Conservation (phyloP, 2,797 vertebrate species). For the Lophius americanus region DNA sequence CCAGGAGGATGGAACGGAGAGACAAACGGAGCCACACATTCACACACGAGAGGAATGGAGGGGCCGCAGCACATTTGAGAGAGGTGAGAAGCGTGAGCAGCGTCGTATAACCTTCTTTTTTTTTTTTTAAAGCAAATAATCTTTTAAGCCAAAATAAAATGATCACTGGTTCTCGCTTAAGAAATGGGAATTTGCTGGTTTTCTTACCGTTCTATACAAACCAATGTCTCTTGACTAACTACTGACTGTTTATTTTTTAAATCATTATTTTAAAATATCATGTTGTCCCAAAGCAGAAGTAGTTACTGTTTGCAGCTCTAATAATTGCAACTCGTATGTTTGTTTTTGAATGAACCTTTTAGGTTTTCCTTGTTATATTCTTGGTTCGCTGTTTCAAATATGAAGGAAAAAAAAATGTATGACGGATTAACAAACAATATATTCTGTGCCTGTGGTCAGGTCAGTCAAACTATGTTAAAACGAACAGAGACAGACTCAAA, state of each 20-base stretch:
- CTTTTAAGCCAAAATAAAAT: background rate
- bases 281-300: too few relatives aligned
- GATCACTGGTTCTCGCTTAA: background rate
- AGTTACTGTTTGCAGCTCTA: too few relatives aligned
- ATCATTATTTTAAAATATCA: too few relatives aligned
- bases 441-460: too few relatives aligned
- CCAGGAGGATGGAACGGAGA: conserved; percentile 49
- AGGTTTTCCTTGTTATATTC: too few relatives aligned
- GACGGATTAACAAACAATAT: too few relatives aligned
- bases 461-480: background rate
- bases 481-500: background rate
- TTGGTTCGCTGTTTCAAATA: too few relatives aligned
- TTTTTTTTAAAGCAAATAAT: background rate
- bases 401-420: too few relatives aligned
- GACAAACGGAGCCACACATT: conserved; percentile 3
- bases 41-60: background rate
- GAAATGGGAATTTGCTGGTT: background rate
- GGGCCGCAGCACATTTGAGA: conserved; percentile 36
- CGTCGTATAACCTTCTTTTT: conserved; percentile 48
- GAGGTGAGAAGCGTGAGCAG: conserved; percentile 49
- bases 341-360: too few relatives aligned
- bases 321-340: too few relatives aligned
- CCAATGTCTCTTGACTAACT: too few relatives aligned
- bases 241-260: too few relatives aligned
- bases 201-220: background rate